phyloP scores from a whole-genome alignment of 1,140 invertebrate species.

The Marisa cornuarietis region DNA sequence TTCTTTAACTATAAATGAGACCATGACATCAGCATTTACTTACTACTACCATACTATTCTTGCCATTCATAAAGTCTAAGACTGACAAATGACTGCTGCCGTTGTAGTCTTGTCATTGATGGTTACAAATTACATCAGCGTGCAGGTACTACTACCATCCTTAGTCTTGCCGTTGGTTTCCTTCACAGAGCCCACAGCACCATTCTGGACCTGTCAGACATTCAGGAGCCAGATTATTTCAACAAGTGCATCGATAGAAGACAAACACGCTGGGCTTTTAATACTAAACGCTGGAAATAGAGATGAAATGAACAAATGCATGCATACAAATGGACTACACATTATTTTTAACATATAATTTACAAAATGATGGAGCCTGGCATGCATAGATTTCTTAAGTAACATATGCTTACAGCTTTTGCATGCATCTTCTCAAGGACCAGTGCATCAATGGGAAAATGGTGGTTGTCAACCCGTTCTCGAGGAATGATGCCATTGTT shows the following conservation, averaged over 20 bases:
- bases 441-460: slow-evolving; percentile 33
- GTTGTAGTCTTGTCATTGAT: neutral
- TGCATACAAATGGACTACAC: neutral
- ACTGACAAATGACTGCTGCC: too few species aligned
- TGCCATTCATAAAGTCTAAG: too few species aligned
- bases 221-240: neutral
- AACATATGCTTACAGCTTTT: slow-evolving; percentile 13
- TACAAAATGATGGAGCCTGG: neutral
- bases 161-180: slow-evolving; percentile 1
- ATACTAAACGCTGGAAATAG: neutral
- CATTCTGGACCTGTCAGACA: neutral
- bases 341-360: neutral
- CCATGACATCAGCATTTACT: too few species aligned
- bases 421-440: slow-evolving; percentile 20
- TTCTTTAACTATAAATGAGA: too few species aligned
- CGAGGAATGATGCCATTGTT: slow-evolving; percentile 50
- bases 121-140: slow-evolving; percentile 9
- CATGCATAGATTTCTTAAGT: neutral
- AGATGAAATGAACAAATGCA: neutral
- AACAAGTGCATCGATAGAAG: neutral
- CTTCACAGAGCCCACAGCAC: neutral
- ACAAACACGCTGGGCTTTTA: too few species aligned
- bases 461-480: slow-evolving; percentile 45
- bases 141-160: slow-evolving; percentile 15
- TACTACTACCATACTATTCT: too few species aligned